Percentiles rank a stretch among this genome's conserved stretches.
These are phyloP conservation scores for Coryphaenoides rupestris DNA, from an alignment of 2,113 vertebrate species.

Conservation along the genomic window DNA sequence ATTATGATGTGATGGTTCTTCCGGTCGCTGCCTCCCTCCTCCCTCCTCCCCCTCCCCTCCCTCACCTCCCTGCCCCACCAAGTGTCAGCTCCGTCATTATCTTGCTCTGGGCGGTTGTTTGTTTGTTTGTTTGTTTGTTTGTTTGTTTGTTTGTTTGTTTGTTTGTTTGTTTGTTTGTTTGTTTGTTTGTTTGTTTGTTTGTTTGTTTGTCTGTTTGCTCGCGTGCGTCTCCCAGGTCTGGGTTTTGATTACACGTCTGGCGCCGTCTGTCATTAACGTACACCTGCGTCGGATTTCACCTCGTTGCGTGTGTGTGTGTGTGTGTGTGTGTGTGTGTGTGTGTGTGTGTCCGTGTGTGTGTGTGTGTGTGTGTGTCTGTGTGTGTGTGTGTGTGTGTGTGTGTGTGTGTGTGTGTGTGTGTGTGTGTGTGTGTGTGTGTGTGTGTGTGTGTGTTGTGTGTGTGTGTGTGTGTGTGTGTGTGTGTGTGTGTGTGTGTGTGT, in stretches of 20 bases:
- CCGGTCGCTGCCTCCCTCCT: slow-evolving; percentile 34
- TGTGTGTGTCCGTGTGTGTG: not conserved
- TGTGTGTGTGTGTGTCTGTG: not conserved
- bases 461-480: too few relatives aligned
- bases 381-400: too few relatives aligned
- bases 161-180: not conserved
- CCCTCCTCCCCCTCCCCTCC: slow-evolving; percentile 14
- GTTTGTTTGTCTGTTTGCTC: too few relatives aligned
- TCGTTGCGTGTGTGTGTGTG: slow-evolving; percentile 28
- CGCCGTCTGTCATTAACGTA: too few relatives aligned
- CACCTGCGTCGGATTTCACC: too few relatives aligned
- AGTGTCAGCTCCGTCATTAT: slow-evolving; percentile 15
- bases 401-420: too few relatives aligned
- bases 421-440: too few relatives aligned
- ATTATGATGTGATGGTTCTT: too few relatives aligned
- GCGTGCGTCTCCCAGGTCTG: too few relatives aligned
- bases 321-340: not conserved
- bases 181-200: not conserved
- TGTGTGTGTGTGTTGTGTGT: too few relatives aligned
- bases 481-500: too few relatives aligned
- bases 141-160: not conserved
- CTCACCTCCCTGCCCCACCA: slow-evolving; percentile 2
- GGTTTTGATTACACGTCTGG: too few relatives aligned
- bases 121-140: not conserved
- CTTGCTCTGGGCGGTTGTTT: not conserved